Evolutionary conservation across 2,888 invertebrate species (phyloP).

Genomic region (Lepetodrilus schrolli): DNA sequence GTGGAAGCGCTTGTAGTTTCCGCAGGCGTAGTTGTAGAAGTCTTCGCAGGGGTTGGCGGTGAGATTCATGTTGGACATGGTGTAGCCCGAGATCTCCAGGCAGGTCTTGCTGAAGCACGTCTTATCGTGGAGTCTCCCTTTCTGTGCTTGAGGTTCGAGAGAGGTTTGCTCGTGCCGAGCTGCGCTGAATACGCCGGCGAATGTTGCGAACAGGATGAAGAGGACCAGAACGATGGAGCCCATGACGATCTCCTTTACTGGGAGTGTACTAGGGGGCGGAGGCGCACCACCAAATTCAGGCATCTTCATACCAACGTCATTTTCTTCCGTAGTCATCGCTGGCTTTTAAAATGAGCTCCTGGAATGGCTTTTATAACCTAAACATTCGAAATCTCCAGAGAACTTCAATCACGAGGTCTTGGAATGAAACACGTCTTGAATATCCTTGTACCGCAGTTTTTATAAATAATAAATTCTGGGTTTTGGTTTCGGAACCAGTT

Average conservation of each 20-base stretch:
- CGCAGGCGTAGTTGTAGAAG: conserved; percentile 73
- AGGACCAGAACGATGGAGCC: background rate
- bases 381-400: too few species aligned
- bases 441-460: too few species aligned
- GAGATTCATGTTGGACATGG: conserved; percentile 52
- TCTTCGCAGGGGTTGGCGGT: conserved; percentile 77
- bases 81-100: conserved; percentile 51
- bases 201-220: background rate
- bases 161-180: background rate
- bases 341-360: too few species aligned
- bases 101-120: conserved; percentile 50
- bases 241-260: background rate
- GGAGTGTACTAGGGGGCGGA: too few species aligned
- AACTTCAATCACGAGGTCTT: too few species aligned
- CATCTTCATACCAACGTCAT: too few species aligned
- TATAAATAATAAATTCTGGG: too few species aligned
- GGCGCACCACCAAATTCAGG: too few species aligned
- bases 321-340: too few species aligned
- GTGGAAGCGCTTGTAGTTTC: conserved; percentile 76
- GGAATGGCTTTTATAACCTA: too few species aligned
- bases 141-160: background rate
- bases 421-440: too few species aligned
- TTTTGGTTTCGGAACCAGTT: too few species aligned
- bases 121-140: background rate
- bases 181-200: background rate